Percentiles rank a stretch among this genome's conserved stretches.
These are phyloP conservation scores for Elephas maximus DNA, from an alignment of 2,113 vertebrate species.

Conservation along the genomic window DNA sequence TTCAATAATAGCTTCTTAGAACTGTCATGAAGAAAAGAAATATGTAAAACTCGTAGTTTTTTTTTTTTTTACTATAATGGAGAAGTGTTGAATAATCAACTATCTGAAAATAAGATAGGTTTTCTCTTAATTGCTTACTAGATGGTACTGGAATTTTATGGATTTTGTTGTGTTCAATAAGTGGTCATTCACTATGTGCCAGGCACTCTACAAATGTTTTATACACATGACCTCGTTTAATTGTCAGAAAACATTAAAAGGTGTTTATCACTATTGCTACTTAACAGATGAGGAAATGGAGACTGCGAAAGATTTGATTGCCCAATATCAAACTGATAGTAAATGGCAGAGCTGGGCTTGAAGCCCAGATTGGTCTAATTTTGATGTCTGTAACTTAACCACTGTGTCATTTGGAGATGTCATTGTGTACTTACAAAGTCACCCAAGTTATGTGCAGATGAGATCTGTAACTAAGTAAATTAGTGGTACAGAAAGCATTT, in stretches of 20 bases:
- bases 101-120: background rate
- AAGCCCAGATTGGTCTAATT: background rate
- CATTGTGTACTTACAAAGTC: constrained; percentile 14
- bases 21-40: constrained; percentile 43
- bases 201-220: constrained; percentile 14
- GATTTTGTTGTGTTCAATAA: constrained; percentile 12
- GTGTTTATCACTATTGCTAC: background rate
- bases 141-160: constrained; percentile 14
- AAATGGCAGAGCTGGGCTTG: constrained; percentile 18
- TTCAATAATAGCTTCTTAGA: constrained; percentile 62
- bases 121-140: constrained; percentile 36
- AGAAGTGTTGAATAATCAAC: constrained; percentile 36
- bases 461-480: constrained; percentile 17
- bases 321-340: background rate
- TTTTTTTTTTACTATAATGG: constrained; percentile 2
- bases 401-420: constrained; percentile 29
- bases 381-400: background rate
- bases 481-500: background rate
- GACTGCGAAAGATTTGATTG: background rate
- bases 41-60: background rate
- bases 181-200: constrained; percentile 1
- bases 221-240: background rate
- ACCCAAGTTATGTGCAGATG: background rate
- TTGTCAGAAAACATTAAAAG: constrained; percentile 46
- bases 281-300: constrained; percentile 37